Evolutionary conservation across 2,797 vertebrate species (phyloP).

Genomic region (Hyperoplus immaculatus): DNA sequence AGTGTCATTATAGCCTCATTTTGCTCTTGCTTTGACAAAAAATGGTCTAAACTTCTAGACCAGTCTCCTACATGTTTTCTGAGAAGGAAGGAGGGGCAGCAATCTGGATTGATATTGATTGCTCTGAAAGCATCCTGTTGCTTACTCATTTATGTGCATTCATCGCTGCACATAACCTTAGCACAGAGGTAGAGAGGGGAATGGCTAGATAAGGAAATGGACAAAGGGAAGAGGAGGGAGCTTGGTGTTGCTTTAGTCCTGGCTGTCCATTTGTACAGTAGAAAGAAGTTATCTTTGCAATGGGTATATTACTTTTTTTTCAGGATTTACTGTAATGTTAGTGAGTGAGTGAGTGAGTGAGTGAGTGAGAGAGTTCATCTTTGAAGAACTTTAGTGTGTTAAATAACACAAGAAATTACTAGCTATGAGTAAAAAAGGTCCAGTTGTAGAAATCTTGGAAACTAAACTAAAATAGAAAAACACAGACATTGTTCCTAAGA

Average conservation of each 20-base stretch:
- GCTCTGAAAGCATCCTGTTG: neutral
- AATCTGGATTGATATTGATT: neutral
- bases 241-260: neutral
- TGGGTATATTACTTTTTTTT: neutral
- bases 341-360: neutral
- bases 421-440: no score
- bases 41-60: conserved; percentile 1
- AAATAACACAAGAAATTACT: no score
- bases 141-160: neutral
- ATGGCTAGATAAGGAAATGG: no score
- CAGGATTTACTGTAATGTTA: neutral
- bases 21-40: conserved; percentile 22
- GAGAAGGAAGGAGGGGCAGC: neutral
- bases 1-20: conserved; percentile 42
- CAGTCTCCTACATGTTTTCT: conserved; percentile 19
- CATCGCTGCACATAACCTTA: neutral
- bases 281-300: neutral
- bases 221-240: neutral
- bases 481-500: neutral
- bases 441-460: neutral
- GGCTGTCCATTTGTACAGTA: neutral
- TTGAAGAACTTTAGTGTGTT: no score
- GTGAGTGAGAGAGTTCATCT: no score
- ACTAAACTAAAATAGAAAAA: neutral
- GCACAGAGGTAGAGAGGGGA: neutral